Evolutionary conservation across 2,888 invertebrate genomes (phyloP), one percentile per base, ranked within the genome.

Genomic region (Malachius bipustulatus): DNA sequence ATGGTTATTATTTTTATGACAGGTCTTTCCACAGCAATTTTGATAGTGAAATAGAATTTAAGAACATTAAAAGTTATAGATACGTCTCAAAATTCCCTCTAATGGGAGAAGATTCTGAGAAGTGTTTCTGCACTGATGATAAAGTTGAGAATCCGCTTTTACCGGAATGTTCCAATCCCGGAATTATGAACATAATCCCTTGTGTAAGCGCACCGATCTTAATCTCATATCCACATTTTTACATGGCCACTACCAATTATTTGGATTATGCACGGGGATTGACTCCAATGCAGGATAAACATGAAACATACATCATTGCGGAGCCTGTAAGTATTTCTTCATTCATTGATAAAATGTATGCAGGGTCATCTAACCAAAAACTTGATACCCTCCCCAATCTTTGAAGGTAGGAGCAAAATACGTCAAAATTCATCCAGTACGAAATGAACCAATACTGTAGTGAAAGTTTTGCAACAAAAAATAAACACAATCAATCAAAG

Each of bases 221-320:
- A 24, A 64, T 71, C 10, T 77, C 78, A 0, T 64, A 73, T 39
- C 80, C 81, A 0, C 81, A 81, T 58, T 77, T 72, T 60, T 69
- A 73, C 52, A 60, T 73, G 11, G 75, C 58, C 1, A 71, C 72
- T 8, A 65, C 68, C 4, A 63, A 65, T 30, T 55, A 75, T 4
- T 48, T 66, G 3, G 62, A 65, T 1, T 73, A 61, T 51, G 69
- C 71, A 39, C 59, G 50, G 1, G 75, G 75, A 4, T 43, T 77
- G 24, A 51, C 54, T 1, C 75, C 77, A 0, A 56, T 66, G 8
- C 60, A 60, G 40, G 62, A 65, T 34, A 61, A 65, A 24, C 79
- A 80, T 45, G 67, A 67, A 30, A 73, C 24, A 19, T 8, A n/a
- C 6, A 19, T 19, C 6, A n/a, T 19, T 19, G 24, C 24, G 6